Evolutionary conservation across 2,113 vertebrate species (phyloP), one percentile per base, ranked within the genome.

Genomic region (mouse (Mus musculus)): DNA sequence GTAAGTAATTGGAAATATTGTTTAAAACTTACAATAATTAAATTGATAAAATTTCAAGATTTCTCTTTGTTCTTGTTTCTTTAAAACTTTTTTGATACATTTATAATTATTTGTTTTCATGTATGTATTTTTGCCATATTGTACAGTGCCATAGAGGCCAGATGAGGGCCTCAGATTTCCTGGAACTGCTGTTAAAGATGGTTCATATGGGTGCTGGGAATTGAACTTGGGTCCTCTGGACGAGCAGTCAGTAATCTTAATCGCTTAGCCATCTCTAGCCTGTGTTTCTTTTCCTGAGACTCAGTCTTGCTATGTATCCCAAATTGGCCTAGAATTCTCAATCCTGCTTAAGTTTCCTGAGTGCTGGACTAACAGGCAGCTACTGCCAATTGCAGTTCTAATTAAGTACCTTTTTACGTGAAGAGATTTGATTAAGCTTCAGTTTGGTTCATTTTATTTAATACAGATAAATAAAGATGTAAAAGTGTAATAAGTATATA

Each of bases 1-100:
- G 99, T 99, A 97, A 85, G 99, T 97, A 4, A 76, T 96, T 93
- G 97, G 54, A 63, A 95, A 72, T 93, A 82, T 10, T 95, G 24
- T 61, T 24, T 69, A 84, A 78, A 86, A 63, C 56, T 3, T 94
- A 22, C 49, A 82, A 26, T 59, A 59, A 56, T 22, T n/a, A 42
- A 42, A 42, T 59, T 81, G 17, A 16, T 78, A 33, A 54, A 36
- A 36, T 78, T 56, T 56, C 1, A 84, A 65, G 39, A 19, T 46
- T 46, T 85, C 24, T 59, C 13, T 84, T 42, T 61, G 16, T 10
- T 12, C n/a, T 88, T 28, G 11, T 54, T n/a, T 56, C 9, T 26
- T 88, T 39, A 72, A 72, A 67, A 72, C 16, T 54, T 54, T 22
- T 84, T 65, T 30, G 72, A 42, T 75, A 61, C 26, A 13, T 63